Base-by-base conservation (phyloP, 2,113 vertebrate species). In the Corythaixoides concolor region DNA sequence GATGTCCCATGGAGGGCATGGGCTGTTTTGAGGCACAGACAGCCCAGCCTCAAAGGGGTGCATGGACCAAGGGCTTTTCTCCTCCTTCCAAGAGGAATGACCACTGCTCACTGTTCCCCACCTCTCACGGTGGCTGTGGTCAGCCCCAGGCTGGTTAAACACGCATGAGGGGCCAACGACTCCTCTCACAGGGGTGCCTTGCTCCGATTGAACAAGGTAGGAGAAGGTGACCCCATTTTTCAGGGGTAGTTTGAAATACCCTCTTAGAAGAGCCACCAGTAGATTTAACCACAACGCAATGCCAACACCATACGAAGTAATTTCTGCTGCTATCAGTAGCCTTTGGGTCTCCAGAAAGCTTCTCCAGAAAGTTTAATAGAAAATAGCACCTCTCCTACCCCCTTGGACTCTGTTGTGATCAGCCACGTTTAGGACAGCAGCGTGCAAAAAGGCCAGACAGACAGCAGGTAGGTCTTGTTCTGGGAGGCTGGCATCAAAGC, bases 341-440 rank as follows among this genome's bases (percentile, higher is more conserved):
- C 59, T 87, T 11, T 3, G 68, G 64, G 47, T 70, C 47, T 89
- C 68, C 95, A 89, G 62, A 86, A 77, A 90, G 53, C 94, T 84
- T 43, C 41, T 89, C 72, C 95, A 89, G 62, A 86, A 77, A 90
- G 53, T 49, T 88, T 74, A 95, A 77, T 90, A 95, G 84, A 95
- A 96, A 95, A 95, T 1, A 97, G 89, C 93, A 87, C 95, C 96
- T 96, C 91, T 95, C 96, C 95, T 95, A 96, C 95, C 96, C 91
- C 95, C 94, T 91, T 59, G 94, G 89, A 55, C 93, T 96, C 76
- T 86, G 93, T 84, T 81, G 94, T 92, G 91, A 74, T 93, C 52
- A 9, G 72, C 89, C 95, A 96, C 68, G 52, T 85, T 94, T 95
- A 85, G 94, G 96, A 96, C 82, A 88, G 90, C 95, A 79, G 95